A percentile compares a stretch with the other conserved stretches of the same genome.
Evolutionary conservation across 2,113 vertebrate species (phyloP).

Genomic region (Psophia crepitans): DNA sequence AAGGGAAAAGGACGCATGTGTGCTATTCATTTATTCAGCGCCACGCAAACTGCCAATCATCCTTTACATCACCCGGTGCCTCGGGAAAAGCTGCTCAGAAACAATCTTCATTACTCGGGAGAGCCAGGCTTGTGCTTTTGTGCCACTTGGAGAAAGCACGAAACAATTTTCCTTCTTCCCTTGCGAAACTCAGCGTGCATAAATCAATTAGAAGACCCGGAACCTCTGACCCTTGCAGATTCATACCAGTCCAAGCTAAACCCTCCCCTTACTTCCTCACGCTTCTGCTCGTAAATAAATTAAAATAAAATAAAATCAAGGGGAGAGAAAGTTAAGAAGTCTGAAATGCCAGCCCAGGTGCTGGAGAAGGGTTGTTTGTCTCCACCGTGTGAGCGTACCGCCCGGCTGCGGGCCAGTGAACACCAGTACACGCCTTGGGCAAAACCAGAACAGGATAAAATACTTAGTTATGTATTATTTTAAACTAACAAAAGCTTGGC

Average conservation of each 20-base stretch:
- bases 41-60: constrained; percentile 56
- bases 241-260: neutral
- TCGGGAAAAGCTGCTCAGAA: constrained; percentile 53
- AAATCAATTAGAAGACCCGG: constrained; percentile 6
- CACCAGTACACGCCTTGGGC: too few relatives aligned
- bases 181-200: neutral
- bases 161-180: neutral
- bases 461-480: neutral
- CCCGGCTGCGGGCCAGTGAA: too few relatives aligned
- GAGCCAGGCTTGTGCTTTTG: constrained; percentile 20
- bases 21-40: constrained; percentile 37
- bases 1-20: neutral
- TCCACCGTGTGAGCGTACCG: neutral
- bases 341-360: neutral
- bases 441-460: neutral
- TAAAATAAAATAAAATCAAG: neutral
- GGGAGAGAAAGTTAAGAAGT: neutral
- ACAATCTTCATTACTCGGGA: constrained; percentile 46
- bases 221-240: neutral
- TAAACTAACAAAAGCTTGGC: neutral
- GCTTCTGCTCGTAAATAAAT: neutral
- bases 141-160: neutral
- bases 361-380: neutral
- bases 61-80: constrained; percentile 44
- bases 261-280: neutral